These are phyloP conservation scores for Athalia circularis DNA, from an alignment of 2,888 invertebrate genomes.

Conservation along the genomic window DNA sequence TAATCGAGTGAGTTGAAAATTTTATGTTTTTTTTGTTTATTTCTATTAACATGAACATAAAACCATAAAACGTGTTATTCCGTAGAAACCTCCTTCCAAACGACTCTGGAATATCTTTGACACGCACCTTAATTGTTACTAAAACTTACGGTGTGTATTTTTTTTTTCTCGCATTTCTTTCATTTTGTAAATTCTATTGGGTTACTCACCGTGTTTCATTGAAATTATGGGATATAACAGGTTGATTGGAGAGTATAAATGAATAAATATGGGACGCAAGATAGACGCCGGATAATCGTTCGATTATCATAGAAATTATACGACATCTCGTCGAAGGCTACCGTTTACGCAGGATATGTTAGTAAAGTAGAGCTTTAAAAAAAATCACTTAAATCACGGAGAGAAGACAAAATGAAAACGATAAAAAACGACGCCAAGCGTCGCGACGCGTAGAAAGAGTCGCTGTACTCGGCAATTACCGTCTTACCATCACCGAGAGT, in stretches of 20 bases:
- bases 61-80: too few species aligned
- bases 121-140: conserved; percentile 45
- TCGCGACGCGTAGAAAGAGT: not conserved
- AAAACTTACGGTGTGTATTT: conserved; percentile 49
- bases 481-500: conserved; percentile 24
- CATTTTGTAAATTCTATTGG: conserved; percentile 17
- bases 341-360: conserved; percentile 5
- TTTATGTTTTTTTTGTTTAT: too few species aligned
- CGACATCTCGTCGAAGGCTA: conserved; percentile 43
- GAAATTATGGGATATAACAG: not conserved
- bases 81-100: too few species aligned
- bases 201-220: not conserved
- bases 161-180: not conserved
- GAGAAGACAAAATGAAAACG: not conserved
- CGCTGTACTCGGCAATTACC: not conserved
- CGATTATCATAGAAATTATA: conserved; percentile 55
- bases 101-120: too few species aligned
- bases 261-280: not conserved
- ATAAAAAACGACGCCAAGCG: not conserved
- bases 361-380: conserved; percentile 5
- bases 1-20: too few species aligned
- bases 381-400: not conserved
- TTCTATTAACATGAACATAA: too few species aligned
- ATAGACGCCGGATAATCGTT: conserved; percentile 50
- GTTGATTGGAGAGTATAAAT: conserved; percentile 42